Percentiles rank a stretch among this genome's conserved stretches.
Conservation (phyloP, 2,113 vertebrate species). For the Ceyx cyanopectus region DNA sequence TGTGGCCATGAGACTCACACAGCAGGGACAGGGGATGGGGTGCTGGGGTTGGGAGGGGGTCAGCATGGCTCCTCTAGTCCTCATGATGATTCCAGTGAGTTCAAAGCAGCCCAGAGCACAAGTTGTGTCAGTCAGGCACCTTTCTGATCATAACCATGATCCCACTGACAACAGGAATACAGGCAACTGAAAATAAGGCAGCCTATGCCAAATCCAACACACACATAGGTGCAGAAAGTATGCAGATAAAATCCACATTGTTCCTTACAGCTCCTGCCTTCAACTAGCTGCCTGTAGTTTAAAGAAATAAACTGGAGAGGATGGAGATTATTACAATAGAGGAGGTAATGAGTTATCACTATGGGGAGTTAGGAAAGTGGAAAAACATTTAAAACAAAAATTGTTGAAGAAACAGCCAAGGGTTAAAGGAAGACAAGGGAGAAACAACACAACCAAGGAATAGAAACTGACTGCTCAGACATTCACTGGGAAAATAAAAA, state of each 20-base stretch:
- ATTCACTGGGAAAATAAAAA: background rate
- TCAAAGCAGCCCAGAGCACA: background rate
- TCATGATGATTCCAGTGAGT: background rate
- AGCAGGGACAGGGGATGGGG: background rate
- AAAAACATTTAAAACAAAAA: background rate
- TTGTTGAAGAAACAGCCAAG: background rate
- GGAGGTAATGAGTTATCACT: background rate
- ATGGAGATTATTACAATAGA: background rate
- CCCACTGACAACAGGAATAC: background rate
- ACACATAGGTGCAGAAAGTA: background rate
- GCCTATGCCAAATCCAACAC: background rate
- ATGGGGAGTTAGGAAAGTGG: background rate
- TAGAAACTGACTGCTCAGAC: background rate
- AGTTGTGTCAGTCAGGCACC: background rate
- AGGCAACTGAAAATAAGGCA: background rate
- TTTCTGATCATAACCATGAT: background rate
- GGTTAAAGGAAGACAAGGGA: background rate
- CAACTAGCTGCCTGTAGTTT: background rate
- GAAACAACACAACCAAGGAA: background rate
- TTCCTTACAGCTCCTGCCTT: background rate
- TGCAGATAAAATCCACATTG: background rate
- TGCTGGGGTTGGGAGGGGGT: background rate
- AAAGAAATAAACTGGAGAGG: background rate
- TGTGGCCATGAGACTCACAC: rapidly evolving
- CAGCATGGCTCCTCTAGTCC: background rate